Evolutionary conservation across 2,888 invertebrate genomes (phyloP), one percentile per base, ranked within the genome.

Genomic region (Dynastes hyllus): DNA sequence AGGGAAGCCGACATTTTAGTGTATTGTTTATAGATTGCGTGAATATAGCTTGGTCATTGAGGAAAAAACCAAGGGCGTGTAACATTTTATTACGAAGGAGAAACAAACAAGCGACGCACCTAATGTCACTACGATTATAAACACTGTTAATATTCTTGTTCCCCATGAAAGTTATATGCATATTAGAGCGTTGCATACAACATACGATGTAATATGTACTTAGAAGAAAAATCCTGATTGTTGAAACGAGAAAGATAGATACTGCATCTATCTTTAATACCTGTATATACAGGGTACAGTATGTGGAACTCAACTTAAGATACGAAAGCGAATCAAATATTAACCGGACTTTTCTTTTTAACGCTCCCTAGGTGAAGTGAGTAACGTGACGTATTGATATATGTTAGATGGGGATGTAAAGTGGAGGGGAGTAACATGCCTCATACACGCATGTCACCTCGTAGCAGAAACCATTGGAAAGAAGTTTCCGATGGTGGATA

Each of bases 51-150:
- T 16, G 71, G 29, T 71, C 32, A 37, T 58, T 16, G 45, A 16
- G 27, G 27, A 27, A 75, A 75, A 75, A 61, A 45, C 73, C 61
- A 73, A 71, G 55, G 37, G 55, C 55, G 55, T 71, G 55, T 22
- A 58, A 2, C 16, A 51, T 51, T 69, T 51, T n/a, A 69, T 32
- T 58, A 32, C 13, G 32, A 29, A 27, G 53, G n/a, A 55, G 13
- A 73, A 58, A 73, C 22, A 29, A 50, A 27, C 11, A 69, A 27
- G 61, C 61, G 73, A 61, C 61, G 73, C 61, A 40, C 61, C 73
- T 75, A 75, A 75, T 75, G 73, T 61, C 73, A 75, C 61, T 32
- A 45, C 61, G 55, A 75, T 55, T 75, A 75, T 13, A 61, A 29
- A 6, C 61, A 51, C 69, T n/a, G 50, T 75, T 75, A 75, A 61